Base-by-base conservation (phyloP, 92 coral and sea anemone species). In the Isaurus tuberculatus region DNA sequence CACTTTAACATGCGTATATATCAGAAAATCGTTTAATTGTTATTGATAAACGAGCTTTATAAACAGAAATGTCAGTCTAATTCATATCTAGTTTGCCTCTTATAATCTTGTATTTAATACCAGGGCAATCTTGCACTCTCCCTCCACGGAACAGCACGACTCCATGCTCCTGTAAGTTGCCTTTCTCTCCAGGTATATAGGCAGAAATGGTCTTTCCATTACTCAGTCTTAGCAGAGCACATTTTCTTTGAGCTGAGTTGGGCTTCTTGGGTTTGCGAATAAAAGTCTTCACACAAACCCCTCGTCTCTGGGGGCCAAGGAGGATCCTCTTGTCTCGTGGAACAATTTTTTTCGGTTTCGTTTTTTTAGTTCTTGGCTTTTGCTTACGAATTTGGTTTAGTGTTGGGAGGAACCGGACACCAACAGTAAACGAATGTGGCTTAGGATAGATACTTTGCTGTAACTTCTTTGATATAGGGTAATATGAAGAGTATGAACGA, bases 61-160 rank as follows among this genome's bases (percentile, higher is more conserved):
- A 3, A 0, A 63, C 16, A 9, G 0, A 29, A 22, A 9, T 28
- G 15, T 15, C 25, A 36, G 8, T 63, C 68, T 30, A 51, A 79
- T 79, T 63, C 70, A 55, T 79, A 83, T 96, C 99, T 46, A 91
- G 91, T 87, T 96, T 96, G 73, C 98, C 90, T 69, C 99, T 84
- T 13, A 96, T 90, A 37, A 96, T 92, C 75, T 96, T 96, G 79
- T 94, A 94, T 84, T 93, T 86, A 65, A 96, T 91, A 31, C 99
- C 99, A 6, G 99, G 99, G 27, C 99, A 96, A 86, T 96, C 99
- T 66, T 96, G 99, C 4, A 96, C 97, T 36, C 99, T 79, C 14
- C 99, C 99, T 1, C 99, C 99, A 43, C 95, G 93, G 87, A 96
- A 96, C 74, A 96, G 65, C 27, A 96, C 99, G 22, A 96, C 98